Evolutionary conservation across 2,113 vertebrate genomes (phyloP).

Genomic region (Capreolus pygargus): DNA sequence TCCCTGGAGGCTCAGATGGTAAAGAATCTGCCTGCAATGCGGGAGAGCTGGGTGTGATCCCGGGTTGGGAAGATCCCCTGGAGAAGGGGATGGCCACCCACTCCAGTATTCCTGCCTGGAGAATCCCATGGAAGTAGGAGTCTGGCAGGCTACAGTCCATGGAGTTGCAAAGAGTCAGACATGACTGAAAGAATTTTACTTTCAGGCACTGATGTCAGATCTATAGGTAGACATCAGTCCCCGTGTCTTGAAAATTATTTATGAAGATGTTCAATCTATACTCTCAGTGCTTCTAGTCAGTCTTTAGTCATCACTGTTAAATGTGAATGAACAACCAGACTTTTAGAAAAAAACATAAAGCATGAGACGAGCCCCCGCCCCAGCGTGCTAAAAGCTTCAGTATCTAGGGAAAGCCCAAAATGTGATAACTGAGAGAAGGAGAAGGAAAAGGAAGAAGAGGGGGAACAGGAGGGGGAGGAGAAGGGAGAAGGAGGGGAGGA

Average conservation of each 20-base stretch:
- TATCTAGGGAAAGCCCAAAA: not conserved
- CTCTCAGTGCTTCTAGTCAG: not conserved
- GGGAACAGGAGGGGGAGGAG: no score
- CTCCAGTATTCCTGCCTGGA: not conserved
- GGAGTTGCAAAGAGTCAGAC: not conserved
- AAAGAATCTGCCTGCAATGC: not conserved
- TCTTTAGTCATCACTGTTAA: not conserved
- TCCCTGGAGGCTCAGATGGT: not conserved
- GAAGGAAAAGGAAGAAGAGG: not conserved
- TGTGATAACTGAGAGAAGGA: not conserved
- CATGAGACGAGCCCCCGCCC: not conserved
- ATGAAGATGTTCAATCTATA: not conserved
- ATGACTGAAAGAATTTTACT: not conserved
- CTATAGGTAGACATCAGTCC: not conserved
- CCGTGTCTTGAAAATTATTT: not conserved
- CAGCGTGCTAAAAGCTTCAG: not conserved
- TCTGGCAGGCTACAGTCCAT: not conserved
- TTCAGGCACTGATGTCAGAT: not conserved
- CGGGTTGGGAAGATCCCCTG: not conserved
- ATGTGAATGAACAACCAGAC: not conserved
- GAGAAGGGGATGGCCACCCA: not conserved
- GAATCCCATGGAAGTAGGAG: not conserved
- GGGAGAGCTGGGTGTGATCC: not conserved
- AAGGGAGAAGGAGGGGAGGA: not conserved
- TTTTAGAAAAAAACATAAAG: not conserved